Evolutionary conservation across 2,888 invertebrate species (phyloP), one percentile per base, ranked within the genome.

Genomic region (Pandemis cinnamomeana): DNA sequence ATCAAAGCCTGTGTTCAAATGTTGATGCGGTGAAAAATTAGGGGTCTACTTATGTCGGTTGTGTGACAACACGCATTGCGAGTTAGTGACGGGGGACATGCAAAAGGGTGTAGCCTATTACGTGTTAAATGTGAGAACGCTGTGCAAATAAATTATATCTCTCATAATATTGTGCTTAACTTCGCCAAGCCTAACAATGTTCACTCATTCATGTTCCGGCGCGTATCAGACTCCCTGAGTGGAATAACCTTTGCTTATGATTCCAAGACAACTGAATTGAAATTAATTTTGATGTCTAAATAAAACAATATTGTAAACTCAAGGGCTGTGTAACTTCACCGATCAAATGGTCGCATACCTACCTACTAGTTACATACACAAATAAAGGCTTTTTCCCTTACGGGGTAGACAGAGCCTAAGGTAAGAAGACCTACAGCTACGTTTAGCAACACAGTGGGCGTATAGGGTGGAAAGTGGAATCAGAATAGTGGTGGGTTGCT

Each of bases 181-280:
- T 27, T 64, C 11, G 53, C 46, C 44, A 55, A 46, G 44, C 55
- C 27, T 10, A 64, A 55, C 27, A 55, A 63, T 53, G 36, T 41
- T 10, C 36, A 66, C 20, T 51, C 62, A 63, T 42, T 64, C 58
- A n/a, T 46, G 44, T 55, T 6, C 15, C 10, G 36, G 13, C 5
- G 36, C 61, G 46, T 61, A 61, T 69, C 27, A 62, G 7, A 53
- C 15, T 41, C 48, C n/a, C 7, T 13, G 69, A 68, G 51, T n/a
- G 53, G 58, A 62, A 61, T 62, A 58, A 62, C 86, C 27, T 58
- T 84, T 77, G 84, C 82, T 85, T 84, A 84, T 86, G 86, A 88
- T 84, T 85, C 82, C 78, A 82, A 82, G 84, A 86, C 86, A 87
- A 82, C 84, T 78, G 81, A 80, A 83, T 84, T 81, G 80, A 79